phyloP scores from a whole-genome alignment of 2,888 invertebrate genomes.

The Aspidiotus rigidus region DNA sequence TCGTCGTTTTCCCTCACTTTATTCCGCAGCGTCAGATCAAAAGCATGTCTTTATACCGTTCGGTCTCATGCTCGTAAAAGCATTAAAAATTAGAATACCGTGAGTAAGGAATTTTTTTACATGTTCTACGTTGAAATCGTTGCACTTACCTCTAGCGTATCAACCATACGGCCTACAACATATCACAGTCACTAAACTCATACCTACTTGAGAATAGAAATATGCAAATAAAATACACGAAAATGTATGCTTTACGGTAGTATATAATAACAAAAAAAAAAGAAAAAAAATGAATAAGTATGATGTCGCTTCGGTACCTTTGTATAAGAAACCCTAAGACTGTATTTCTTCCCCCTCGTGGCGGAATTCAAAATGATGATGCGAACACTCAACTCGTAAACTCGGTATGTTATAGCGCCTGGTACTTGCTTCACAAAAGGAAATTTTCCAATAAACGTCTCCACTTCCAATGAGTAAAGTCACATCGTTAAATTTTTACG shows the following conservation, averaged over 20 bases:
- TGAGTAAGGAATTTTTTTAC: no score
- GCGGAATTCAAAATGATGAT: background rate
- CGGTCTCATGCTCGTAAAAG: no score
- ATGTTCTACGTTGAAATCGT: no score
- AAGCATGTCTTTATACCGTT: no score
- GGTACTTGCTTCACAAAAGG: slow-evolving; percentile 23
- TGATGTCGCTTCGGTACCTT: background rate
- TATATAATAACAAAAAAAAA: background rate
- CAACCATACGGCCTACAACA: no score
- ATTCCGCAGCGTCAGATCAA: no score
- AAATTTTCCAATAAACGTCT: slow-evolving; percentile 30
- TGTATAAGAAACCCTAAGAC: background rate
- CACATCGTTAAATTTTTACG: background rate
- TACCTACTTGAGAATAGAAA: background rate
- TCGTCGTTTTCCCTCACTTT: no score
- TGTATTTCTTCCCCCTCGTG: background rate
- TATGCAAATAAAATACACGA: background rate
- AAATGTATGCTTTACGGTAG: background rate
- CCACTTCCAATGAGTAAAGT: slow-evolving; percentile 17
- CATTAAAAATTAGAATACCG: no score
- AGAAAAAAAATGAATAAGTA: no score
- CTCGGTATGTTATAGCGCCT: background rate
- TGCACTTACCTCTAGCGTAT: no score
- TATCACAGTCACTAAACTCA: no score
- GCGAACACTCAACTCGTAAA: background rate